Evolutionary conservation across 2,113 vertebrate species (phyloP).

Genomic region (Pterocles gutturalis): DNA sequence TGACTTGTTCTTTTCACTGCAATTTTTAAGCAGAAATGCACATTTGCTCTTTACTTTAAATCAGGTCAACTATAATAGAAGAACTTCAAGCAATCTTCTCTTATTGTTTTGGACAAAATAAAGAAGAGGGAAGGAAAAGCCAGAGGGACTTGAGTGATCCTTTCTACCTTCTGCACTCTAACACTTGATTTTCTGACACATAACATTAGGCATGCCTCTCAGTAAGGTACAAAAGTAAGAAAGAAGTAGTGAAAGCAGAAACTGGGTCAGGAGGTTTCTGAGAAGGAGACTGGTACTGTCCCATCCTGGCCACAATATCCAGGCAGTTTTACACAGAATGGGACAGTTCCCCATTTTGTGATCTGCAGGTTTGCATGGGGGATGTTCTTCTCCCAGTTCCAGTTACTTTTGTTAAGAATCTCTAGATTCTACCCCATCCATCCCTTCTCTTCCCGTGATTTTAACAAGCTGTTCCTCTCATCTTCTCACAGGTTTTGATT

Average conservation of each 20-base stretch:
- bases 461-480: neutral
- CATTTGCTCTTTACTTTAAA: neutral
- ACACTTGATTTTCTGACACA: neutral
- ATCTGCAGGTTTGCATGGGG: neutral
- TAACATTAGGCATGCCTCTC: neutral
- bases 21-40: neutral
- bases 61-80: neutral
- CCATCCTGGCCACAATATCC: rapidly evolving
- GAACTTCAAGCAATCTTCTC: neutral
- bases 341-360: neutral
- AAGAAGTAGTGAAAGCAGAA: neutral
- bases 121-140: neutral
- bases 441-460: neutral
- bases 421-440: neutral
- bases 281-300: neutral
- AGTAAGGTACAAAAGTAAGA: neutral
- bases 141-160: neutral
- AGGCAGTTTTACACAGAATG: neutral
- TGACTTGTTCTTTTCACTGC: neutral
- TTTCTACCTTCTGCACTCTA: neutral
- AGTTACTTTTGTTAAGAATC: neutral
- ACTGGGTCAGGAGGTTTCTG: neutral
- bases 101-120: neutral
- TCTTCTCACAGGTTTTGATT: neutral
- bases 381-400: neutral